A percentile compares a stretch with the other conserved stretches of the same genome.
Evolutionary conservation across 2,888 invertebrate species (phyloP).

Genomic region (Malthinus seriepunctatus): DNA sequence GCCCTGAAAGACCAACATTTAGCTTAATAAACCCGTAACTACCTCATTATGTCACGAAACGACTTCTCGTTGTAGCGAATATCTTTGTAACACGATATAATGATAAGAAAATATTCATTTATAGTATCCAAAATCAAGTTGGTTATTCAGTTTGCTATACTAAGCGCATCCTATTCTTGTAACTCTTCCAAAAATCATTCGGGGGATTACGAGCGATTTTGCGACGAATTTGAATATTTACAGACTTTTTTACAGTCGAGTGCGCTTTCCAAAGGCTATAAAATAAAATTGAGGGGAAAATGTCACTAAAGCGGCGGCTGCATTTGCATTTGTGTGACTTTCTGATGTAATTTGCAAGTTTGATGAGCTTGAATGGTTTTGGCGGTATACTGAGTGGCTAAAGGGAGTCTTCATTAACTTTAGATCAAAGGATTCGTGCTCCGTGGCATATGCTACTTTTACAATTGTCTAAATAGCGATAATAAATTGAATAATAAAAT

Average conservation of each 20-base stretch:
- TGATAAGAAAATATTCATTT: slow-evolving; percentile 25
- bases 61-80: slow-evolving; percentile 26
- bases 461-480: slow-evolving; percentile 22
- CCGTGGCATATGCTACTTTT: slow-evolving; percentile 20
- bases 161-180: slow-evolving; percentile 22
- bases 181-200: slow-evolving; percentile 30
- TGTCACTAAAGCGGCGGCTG: slow-evolving; percentile 32
- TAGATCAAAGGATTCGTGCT: slow-evolving; percentile 31
- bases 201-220: slow-evolving; percentile 25
- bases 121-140: slow-evolving; percentile 13
- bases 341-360: slow-evolving; percentile 35
- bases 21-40: slow-evolving; percentile 33
- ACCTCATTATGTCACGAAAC: slow-evolving; percentile 34
- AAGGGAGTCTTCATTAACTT: slow-evolving; percentile 33
- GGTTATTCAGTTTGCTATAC: slow-evolving; percentile 12
- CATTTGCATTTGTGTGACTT: slow-evolving; percentile 33
- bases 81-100: slow-evolving; percentile 30
- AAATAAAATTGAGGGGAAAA: slow-evolving; percentile 37
- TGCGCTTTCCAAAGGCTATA: slow-evolving; percentile 33
- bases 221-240: slow-evolving; percentile 35
- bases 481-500: slow-evolving; percentile 20
- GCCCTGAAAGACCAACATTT: slow-evolving; percentile 33
- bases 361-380: slow-evolving; percentile 29
- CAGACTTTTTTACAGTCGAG: slow-evolving; percentile 33
- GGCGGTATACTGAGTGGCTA: slow-evolving; percentile 26